Evolutionary conservation across 1,140 invertebrate species (phyloP).

Genomic region (Drosophila ananassae): DNA sequence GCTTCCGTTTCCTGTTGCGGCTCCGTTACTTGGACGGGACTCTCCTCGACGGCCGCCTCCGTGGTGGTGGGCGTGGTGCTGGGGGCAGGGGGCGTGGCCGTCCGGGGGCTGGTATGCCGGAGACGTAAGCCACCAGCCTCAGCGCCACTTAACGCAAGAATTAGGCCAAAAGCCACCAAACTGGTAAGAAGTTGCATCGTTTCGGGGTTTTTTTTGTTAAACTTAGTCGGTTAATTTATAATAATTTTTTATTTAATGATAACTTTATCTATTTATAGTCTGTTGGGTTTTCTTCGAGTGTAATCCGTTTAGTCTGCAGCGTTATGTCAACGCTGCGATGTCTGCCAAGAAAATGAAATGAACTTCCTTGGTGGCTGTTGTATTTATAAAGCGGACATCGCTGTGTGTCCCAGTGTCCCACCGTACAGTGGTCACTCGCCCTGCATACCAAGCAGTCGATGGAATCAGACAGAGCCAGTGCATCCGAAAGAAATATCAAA

Average conservation of each 20-base stretch:
- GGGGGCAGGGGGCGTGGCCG: constrained; percentile 34
- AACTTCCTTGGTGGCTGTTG: constrained; percentile 81
- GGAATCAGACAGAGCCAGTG: background rate
- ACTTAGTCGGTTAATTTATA: background rate
- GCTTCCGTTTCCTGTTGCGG: constrained; percentile 14
- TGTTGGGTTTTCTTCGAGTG: constrained; percentile 2
- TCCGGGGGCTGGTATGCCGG: constrained; percentile 37
- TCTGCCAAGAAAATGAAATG: constrained; percentile 78
- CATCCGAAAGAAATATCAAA: constrained; percentile 6
- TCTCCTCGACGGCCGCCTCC: constrained; percentile 5
- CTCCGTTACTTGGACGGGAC: constrained; percentile 3
- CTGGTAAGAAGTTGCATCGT: constrained; percentile 18
- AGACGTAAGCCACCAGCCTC: constrained; percentile 39
- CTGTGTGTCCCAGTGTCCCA: constrained; percentile 20
- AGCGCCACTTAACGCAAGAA: constrained; percentile 10
- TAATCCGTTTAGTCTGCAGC: constrained; percentile 26
- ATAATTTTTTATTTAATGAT: background rate
- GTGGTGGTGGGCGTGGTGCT: constrained; percentile 29
- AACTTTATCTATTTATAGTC: background rate
- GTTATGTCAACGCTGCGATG: constrained; percentile 71
- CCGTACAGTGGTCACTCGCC: constrained; percentile 4
- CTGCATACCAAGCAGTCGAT: constrained; percentile 59
- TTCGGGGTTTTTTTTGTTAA: constrained; percentile 5
- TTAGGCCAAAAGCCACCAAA: constrained; percentile 20
- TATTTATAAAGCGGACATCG: constrained; percentile 83